These are phyloP conservation scores for Cardiocondyla obscurior DNA, from an alignment of 1,140 invertebrate species.

Conservation along the genomic window DNA sequence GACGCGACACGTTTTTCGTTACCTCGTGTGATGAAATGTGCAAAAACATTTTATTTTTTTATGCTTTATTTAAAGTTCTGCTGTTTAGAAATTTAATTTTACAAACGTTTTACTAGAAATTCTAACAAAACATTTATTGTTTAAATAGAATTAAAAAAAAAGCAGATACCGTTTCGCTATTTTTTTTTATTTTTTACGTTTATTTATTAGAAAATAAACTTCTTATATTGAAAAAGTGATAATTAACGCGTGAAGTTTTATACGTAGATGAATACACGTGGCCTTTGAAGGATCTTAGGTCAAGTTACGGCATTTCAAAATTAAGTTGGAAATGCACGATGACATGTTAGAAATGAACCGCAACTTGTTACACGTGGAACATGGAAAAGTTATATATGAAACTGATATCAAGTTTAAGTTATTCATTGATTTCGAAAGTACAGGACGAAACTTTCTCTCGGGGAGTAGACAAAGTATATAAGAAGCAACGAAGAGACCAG, in stretches of 20 bases:
- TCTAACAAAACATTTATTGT: too few relatives aligned
- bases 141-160: too few relatives aligned
- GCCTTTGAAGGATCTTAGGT: neutral
- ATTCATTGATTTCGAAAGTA: conserved; percentile 21
- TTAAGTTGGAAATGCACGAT: neutral
- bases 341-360: neutral
- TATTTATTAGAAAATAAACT: neutral
- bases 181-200: too few relatives aligned
- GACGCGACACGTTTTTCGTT: neutral
- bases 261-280: too few relatives aligned
- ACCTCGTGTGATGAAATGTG: neutral
- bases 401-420: conserved; percentile 4
- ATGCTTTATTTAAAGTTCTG: neutral
- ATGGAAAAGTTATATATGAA: neutral
- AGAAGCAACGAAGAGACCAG: neutral
- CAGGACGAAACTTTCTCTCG: neutral
- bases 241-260: neutral
- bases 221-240: neutral
- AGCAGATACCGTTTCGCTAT: neutral
- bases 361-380: neutral
- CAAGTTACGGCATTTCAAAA: neutral
- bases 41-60: neutral
- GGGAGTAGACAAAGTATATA: neutral
- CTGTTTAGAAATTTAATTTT: neutral
- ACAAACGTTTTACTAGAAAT: too few relatives aligned